Base-by-base conservation (phyloP, 2,888 invertebrate genomes). In the Diogma glabrata region DNA sequence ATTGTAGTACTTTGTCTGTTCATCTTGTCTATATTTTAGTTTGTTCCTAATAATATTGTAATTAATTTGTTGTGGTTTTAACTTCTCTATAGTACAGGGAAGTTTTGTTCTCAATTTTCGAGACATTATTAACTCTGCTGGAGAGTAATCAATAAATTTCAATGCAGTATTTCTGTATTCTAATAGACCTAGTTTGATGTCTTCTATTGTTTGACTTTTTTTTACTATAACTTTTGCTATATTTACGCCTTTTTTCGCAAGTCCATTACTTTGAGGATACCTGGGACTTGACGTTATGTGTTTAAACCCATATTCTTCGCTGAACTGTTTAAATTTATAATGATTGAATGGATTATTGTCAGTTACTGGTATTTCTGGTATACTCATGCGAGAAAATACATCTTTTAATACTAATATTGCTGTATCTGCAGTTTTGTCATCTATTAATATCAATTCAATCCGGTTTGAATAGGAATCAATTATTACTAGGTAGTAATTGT, bases 331-430 rank as follows among this genome's bases (percentile, higher is more conserved):
- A 33, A 33, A 40, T 40, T 20, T 12, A 19, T 40, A 19, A 40
- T 40, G 17, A 40, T 40, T 40, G 19, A 17, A 40, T n/a, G 40
- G 40, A 40, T 40, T 40, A 40, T 40, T 40, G 20, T 40, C 40
- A 17, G 40, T 40, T 9, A 40, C 40, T 8, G 20, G 19, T 33
- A 12, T 10, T 14, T 33, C 33, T n/a, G 8, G 19, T 17, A 40
- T 40, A 12, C 19, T 20, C 3, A 40, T 40, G 1, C 20, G 40
- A 3, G 40, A 40, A 40, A 40, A 40, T 5, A 40, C 19, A 10
- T 40, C 40, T 9, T 40, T 40, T 19, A 40, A 40, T 19, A 40
- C 40, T 40, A 40, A 40, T 19, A 40, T 40, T 40, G 20, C 40
- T 40, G 9, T 6, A 20, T 40, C 19, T 19, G 40, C 19, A 9